These are phyloP conservation scores for Stegastes partitus DNA, from an alignment of 2,113 vertebrate genomes.

Conservation along the genomic window DNA sequence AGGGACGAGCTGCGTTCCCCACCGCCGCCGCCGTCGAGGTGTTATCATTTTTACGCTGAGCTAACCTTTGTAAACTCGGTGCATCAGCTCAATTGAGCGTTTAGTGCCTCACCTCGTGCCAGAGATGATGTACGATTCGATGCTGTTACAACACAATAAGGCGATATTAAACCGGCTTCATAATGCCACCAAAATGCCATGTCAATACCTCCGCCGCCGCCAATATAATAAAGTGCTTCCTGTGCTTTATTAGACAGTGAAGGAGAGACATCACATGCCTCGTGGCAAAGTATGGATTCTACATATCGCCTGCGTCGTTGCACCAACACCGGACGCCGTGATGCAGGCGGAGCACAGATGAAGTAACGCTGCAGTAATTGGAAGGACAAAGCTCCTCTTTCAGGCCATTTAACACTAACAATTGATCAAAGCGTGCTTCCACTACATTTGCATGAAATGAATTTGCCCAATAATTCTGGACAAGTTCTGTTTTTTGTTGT, in stretches of 20 bases:
- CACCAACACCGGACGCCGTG: constrained; percentile 54
- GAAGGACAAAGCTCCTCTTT: constrained; percentile 6
- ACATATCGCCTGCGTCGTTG: constrained; percentile 57
- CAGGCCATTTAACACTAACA: constrained; percentile 20
- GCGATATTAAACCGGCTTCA: constrained; percentile 82
- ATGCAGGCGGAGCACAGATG: constrained; percentile 49
- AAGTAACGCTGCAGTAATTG: constrained; percentile 17
- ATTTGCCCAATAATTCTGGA: constrained; percentile 19
- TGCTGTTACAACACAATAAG: constrained; percentile 80
- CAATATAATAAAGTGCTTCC: constrained; percentile 81
- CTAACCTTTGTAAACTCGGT: constrained; percentile 70
- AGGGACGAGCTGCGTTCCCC: neutral
- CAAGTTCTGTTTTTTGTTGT: constrained; percentile 47
- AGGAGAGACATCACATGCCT: constrained; percentile 67
- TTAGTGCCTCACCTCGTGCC: constrained; percentile 55
- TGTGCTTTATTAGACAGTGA: constrained; percentile 77
- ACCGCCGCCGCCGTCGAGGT: neutral
- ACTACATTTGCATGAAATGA: constrained; percentile 17
- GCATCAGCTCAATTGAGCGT: constrained; percentile 65
- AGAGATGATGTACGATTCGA: constrained; percentile 77
- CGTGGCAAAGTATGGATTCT: constrained; percentile 75
- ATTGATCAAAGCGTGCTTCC: constrained; percentile 23
- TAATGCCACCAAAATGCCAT: constrained; percentile 87
- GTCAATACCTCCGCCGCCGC: constrained; percentile 74
- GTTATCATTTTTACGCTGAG: constrained; percentile 42